A percentile compares a stretch with the other conserved stretches of the same genome.
Conservation (phyloP, 1,140 invertebrate species). For the Halyomorpha halys region DNA sequence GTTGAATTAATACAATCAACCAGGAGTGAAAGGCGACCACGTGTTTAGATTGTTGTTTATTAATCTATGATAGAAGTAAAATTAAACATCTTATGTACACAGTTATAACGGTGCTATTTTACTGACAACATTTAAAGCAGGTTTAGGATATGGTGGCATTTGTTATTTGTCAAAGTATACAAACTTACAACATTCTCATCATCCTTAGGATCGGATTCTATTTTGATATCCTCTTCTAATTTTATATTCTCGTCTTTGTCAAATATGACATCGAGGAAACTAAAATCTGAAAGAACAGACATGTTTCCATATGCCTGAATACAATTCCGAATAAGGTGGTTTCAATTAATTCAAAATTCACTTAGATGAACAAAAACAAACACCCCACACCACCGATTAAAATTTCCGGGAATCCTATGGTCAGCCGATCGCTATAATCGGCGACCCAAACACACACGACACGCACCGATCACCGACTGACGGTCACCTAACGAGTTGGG, state of each 20-base stretch:
- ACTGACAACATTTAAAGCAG: no score
- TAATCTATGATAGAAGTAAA: no score
- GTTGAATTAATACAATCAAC: no score
- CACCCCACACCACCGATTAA: background rate
- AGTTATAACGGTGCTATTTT: no score
- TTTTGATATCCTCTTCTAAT: slow-evolving; percentile 27
- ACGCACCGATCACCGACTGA: slow-evolving; percentile 6
- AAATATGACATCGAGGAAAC: slow-evolving; percentile 30
- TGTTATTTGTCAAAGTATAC: no score
- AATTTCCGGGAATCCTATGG: slow-evolving; percentile 6
- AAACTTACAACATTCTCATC: no score
- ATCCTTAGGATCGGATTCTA: slow-evolving; percentile 15
- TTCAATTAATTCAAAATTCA: background rate
- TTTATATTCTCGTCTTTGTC: slow-evolving; percentile 28
- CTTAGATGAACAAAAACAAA: slow-evolving; percentile 7
- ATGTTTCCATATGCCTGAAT: slow-evolving; percentile 22
- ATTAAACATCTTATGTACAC: no score
- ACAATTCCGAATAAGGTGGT: background rate
- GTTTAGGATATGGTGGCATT: no score
- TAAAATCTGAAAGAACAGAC: slow-evolving; percentile 28
- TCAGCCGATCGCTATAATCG: background rate
- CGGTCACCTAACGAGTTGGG: background rate
- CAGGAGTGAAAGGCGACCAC: no score
- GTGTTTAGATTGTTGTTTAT: no score
- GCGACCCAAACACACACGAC: slow-evolving; percentile 4